These are phyloP conservation scores for Parascotia fuliginaria DNA, from an alignment of 2,888 invertebrate genomes.

Conservation along the genomic window DNA sequence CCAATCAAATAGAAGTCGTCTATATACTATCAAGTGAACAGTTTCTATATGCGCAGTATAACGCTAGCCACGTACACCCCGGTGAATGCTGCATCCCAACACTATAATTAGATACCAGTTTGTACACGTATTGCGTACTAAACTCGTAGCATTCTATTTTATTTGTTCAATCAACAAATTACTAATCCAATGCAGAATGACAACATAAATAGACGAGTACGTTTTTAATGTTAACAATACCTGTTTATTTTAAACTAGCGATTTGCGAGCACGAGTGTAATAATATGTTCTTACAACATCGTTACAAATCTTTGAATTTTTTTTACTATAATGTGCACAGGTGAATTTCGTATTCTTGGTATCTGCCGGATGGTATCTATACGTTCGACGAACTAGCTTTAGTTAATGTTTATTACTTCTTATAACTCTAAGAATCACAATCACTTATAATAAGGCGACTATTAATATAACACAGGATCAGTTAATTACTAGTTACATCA, in stretches of 20 bases:
- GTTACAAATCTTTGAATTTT: too few relatives aligned
- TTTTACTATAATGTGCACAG: too few relatives aligned
- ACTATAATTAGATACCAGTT: conserved; percentile 35
- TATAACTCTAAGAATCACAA: background rate
- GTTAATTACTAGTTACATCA: background rate
- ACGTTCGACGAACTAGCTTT: background rate
- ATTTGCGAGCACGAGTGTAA: too few relatives aligned
- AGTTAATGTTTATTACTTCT: background rate
- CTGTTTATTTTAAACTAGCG: too few relatives aligned
- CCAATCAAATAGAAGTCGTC: background rate
- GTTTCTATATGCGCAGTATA: conserved; percentile 17
- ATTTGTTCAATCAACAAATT: background rate
- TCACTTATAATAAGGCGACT: background rate
- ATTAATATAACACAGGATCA: background rate
- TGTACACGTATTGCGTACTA: conserved; percentile 21
- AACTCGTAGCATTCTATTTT: conserved; percentile 18
- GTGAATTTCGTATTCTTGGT: too few relatives aligned
- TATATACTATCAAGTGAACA: background rate
- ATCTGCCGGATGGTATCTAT: too few relatives aligned
- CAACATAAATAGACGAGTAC: too few relatives aligned
- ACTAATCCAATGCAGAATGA: too few relatives aligned
- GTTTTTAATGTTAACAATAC: too few relatives aligned
- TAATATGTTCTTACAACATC: too few relatives aligned
- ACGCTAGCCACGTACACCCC: conserved; percentile 11
- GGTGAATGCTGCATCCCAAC: conserved; percentile 13